Base-by-base conservation (phyloP, 2,797 vertebrate species). In the Sciurus vulgaris region DNA sequence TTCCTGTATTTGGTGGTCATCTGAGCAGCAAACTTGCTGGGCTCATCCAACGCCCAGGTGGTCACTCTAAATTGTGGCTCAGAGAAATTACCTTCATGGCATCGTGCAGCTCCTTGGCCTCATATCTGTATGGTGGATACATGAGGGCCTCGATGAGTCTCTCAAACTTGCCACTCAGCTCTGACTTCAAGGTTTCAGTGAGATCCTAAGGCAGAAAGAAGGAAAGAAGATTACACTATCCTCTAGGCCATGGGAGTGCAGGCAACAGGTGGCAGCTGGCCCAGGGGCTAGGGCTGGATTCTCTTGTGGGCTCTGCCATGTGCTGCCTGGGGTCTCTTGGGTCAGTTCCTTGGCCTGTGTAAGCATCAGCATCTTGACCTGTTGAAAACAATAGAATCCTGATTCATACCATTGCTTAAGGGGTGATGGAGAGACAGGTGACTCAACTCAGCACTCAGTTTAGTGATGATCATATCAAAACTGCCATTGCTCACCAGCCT, bases 101-200 rank as follows among this genome's bases (percentile, higher is more conserved):
- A 8, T 98, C 98, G 0, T 98, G 76, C 2, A 98, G 92, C 87
- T 98, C 98, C 94, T 98, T 98, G 91, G 98, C 98, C 70, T 98
- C 98, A 0, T 98, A 98, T 63, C 94, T 97, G 91, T 92, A 94
- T 0, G 98, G 98, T 0, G 97, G 73, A 51, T 98, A 98, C 98
- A 98, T 98, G 54, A 98, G 98, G 77, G 98, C 98, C 70, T 98
- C 63, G 0, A 98, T 98, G 96, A 98, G 97, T 70, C 95, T 98
- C 97, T 98, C 98, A 0, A 98, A 98, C 33, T 97, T 93, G 74
- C 98, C 98, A 5, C 98, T 98, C 90, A 98, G 74, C 94, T 98
- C 98, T 3, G 97, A 98, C 91, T 98, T 98, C 97, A 98, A 94
- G 84, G 59, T 98, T 67, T 98, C 98, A 3, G 94, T 97, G 96